These are phyloP conservation scores for Choristoneura fumiferana DNA, from an alignment of 1,140 invertebrate genomes.

Conservation along the genomic window DNA sequence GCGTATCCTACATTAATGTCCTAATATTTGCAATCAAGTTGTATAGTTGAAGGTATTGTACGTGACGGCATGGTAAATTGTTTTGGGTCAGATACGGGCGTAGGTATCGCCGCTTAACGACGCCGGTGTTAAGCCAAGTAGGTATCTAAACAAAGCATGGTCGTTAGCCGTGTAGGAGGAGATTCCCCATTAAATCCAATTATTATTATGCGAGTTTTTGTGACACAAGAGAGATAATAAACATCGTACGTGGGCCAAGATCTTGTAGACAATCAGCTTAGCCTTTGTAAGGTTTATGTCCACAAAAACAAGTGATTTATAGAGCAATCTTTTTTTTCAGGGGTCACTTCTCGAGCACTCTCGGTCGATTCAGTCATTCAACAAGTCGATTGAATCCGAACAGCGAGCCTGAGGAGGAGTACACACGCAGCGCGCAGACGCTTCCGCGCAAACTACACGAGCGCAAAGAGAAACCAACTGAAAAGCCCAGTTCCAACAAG, in stretches of 20 bases:
- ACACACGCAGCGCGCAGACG: slow-evolving; percentile 86
- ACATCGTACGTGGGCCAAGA: slow-evolving; percentile 53
- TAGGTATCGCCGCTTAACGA: slow-evolving; percentile 19
- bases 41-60: slow-evolving; percentile 17
- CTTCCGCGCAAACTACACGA: slow-evolving; percentile 85
- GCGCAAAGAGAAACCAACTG: slow-evolving; percentile 67
- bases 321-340: slow-evolving; percentile 62
- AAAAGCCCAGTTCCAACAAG: slow-evolving; percentile 72
- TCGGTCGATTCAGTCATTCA: slow-evolving; percentile 89
- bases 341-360: slow-evolving; percentile 80
- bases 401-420: slow-evolving; percentile 77
- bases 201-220: slow-evolving; percentile 66
- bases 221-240: slow-evolving; percentile 57
- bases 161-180: slow-evolving; percentile 61
- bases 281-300: slow-evolving; percentile 23
- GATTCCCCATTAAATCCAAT: slow-evolving; percentile 68
- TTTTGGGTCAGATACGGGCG: slow-evolving; percentile 19
- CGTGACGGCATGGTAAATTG: slow-evolving; percentile 21
- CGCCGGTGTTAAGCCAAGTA: slow-evolving; percentile 24
- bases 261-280: slow-evolving; percentile 46
- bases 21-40: slow-evolving; percentile 18
- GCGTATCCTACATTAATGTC: background rate
- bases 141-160: slow-evolving; percentile 55
- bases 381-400: slow-evolving; percentile 83
- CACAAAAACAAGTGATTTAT: slow-evolving; percentile 32